Evolutionary conservation across 2,113 vertebrate species (phyloP).

Genomic region (Calidris pugnax): DNA sequence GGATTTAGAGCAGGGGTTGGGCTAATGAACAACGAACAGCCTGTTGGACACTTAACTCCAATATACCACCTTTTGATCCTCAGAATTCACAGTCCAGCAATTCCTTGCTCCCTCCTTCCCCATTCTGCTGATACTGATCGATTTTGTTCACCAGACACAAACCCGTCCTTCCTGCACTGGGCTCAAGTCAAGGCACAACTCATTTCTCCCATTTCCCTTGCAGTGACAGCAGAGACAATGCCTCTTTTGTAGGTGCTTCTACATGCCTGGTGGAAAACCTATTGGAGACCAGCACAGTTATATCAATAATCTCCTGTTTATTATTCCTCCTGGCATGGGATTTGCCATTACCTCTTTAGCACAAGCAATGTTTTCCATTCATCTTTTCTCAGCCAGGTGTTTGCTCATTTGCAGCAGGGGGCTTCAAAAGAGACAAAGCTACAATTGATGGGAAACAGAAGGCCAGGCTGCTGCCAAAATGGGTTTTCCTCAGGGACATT

Average conservation of each 20-base stretch:
- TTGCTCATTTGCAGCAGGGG: constrained; percentile 13
- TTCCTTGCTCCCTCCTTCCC: background rate
- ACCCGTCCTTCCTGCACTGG: background rate
- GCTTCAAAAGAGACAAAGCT: constrained; percentile 51
- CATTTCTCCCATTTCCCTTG: background rate
- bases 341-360: constrained; percentile 29
- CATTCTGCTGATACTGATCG: background rate
- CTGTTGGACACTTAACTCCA: background rate
- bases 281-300: background rate
- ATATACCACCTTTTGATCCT: background rate
- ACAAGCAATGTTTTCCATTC: constrained; percentile 38
- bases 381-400: constrained; percentile 46
- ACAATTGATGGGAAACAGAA: constrained; percentile 39
- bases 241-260: constrained; percentile 11
- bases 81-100: background rate
- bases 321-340: constrained; percentile 43
- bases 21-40: background rate
- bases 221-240: constrained; percentile 17
- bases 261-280: background rate
- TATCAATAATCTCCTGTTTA: constrained; percentile 50
- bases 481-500: constrained; percentile 14
- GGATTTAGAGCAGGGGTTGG: background rate
- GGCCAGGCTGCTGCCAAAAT: constrained; percentile 16
- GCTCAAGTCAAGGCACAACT: background rate
- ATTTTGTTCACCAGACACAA: background rate